These are phyloP conservation scores for Paguma larvata DNA, from an alignment of 2,797 vertebrate genomes.

Conservation along the genomic window DNA sequence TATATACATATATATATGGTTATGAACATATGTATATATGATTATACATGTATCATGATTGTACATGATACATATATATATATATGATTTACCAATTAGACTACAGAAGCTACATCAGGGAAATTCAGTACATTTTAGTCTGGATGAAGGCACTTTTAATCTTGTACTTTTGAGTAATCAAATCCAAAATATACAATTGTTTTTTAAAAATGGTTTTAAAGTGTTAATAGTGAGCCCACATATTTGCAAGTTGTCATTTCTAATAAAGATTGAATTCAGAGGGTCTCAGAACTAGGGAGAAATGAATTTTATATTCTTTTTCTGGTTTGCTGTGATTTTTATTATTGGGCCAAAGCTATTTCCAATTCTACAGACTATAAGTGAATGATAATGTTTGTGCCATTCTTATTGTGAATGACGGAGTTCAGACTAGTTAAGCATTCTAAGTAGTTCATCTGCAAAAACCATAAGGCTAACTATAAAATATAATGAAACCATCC, in stretches of 20 bases:
- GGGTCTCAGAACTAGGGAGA: background rate
- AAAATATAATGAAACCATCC: slow-evolving; percentile 63
- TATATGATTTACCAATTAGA: slow-evolving; percentile 5
- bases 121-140: background rate
- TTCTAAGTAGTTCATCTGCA: slow-evolving; percentile 14
- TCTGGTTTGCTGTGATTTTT: slow-evolving; percentile 24
- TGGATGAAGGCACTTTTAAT: slow-evolving; percentile 10
- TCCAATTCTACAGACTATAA: background rate
- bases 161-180: slow-evolving; percentile 27
- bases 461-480: slow-evolving; percentile 38
- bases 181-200: background rate
- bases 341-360: slow-evolving; percentile 44
- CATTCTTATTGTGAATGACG: slow-evolving; percentile 23
- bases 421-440: slow-evolving; percentile 60
- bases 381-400: background rate
- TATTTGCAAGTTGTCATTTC: background rate
- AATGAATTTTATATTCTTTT: slow-evolving; percentile 47
- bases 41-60: no score
- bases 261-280: slow-evolving; percentile 32
- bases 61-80: background rate
- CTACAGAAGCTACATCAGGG: background rate
- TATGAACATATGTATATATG: background rate
- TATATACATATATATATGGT: no score
- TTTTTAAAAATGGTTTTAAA: slow-evolving; percentile 52
- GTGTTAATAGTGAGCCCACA: slow-evolving; percentile 38